These are phyloP conservation scores for Macrosoma leucophasiata DNA, from an alignment of 2,888 invertebrate species.

Conservation along the genomic window DNA sequence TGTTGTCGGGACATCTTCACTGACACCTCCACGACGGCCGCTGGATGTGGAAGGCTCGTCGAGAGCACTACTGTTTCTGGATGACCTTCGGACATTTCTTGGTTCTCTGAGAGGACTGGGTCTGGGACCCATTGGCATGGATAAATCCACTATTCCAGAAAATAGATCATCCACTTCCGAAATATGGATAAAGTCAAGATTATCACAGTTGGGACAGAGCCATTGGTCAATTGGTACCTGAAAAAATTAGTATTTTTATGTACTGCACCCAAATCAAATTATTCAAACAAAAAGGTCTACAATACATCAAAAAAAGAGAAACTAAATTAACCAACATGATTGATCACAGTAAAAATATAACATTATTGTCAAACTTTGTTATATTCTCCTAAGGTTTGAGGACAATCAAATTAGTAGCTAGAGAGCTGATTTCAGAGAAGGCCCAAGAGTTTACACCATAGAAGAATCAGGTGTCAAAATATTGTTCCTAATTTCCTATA, in stretches of 20 bases:
- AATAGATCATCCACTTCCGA: slow-evolving; percentile 62
- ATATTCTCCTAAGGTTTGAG: too few relatives aligned
- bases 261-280: slow-evolving; percentile 1
- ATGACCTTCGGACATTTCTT: slow-evolving; percentile 29
- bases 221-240: slow-evolving; percentile 88
- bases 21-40: slow-evolving; percentile 26
- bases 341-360: too few relatives aligned
- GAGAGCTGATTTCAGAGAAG: too few relatives aligned
- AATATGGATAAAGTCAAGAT: slow-evolving; percentile 37
- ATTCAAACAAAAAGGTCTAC: not conserved
- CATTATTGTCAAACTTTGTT: too few relatives aligned
- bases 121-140: slow-evolving; percentile 38
- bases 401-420: too few relatives aligned
- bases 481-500: too few relatives aligned
- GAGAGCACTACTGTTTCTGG: slow-evolving; percentile 23
- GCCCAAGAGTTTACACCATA: too few relatives aligned
- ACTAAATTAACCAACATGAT: too few relatives aligned
- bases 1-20: slow-evolving; percentile 31
- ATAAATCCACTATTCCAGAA: slow-evolving; percentile 46
- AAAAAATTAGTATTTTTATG: slow-evolving; percentile 19
- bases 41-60: slow-evolving; percentile 46
- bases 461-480: too few relatives aligned
- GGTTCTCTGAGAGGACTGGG: slow-evolving; percentile 28
- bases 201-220: slow-evolving; percentile 86
- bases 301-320: not conserved